phyloP scores from a whole-genome alignment of 2,888 invertebrate species.

The Gisinianus flammeolus region DNA sequence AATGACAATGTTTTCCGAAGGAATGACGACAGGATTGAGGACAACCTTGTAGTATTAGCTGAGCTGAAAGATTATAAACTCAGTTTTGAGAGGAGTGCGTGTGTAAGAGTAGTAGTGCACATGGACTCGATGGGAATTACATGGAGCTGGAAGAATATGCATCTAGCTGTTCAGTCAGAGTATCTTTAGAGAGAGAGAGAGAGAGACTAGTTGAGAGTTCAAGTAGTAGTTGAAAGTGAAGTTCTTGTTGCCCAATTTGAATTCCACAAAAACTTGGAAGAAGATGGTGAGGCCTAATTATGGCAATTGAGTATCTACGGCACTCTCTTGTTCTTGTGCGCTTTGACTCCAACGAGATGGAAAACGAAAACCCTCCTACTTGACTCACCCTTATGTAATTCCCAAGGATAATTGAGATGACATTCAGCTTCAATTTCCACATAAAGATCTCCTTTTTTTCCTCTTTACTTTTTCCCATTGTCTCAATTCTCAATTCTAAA shows the following conservation, averaged over 20 bases:
- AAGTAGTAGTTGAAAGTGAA: no score
- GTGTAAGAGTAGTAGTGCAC: no score
- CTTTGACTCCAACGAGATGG: conserved; percentile 1
- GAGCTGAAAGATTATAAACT: no score
- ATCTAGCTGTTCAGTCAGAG: no score
- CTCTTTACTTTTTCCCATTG: neutral
- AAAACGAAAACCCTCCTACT: neutral
- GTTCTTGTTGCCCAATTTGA: neutral
- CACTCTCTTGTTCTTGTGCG: neutral
- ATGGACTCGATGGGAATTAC: no score
- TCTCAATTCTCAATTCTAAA: neutral
- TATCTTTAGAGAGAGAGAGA: no score
- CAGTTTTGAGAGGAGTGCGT: no score
- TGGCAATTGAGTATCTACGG: neutral
- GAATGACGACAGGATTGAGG: no score
- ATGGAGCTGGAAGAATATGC: no score
- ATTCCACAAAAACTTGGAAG: neutral
- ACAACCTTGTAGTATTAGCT: no score
- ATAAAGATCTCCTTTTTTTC: neutral
- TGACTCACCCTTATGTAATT: conserved; percentile 17
- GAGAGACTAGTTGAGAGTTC: no score
- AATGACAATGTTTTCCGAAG: no score
- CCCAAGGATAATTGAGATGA: conserved; percentile 9
- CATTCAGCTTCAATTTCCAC: neutral
- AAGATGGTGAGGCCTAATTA: conserved; percentile 14